Percentiles rank a stretch among this genome's conserved stretches.
Evolutionary conservation across 2,113 vertebrate species (phyloP).

Genomic region (Phaethornis superciliosus): DNA sequence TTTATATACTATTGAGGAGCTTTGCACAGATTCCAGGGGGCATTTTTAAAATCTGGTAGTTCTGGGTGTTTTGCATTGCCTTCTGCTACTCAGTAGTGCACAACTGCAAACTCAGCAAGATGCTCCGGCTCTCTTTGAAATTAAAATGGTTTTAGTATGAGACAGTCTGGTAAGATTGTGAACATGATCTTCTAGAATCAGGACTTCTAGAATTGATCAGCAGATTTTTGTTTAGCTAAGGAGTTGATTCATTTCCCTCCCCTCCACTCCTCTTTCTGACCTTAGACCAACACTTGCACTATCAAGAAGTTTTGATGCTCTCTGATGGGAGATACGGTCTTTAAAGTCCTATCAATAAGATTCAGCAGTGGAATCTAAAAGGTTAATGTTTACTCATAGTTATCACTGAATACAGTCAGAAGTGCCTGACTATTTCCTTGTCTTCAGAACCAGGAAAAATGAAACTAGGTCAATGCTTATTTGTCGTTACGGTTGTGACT

Average conservation of each 20-base stretch:
- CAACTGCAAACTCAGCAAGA: slow-evolving; percentile 43
- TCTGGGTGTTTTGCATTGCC: background rate
- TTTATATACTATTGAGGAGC: background rate
- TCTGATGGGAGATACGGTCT: background rate
- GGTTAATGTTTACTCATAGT: slow-evolving; percentile 63
- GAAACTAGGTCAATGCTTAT: slow-evolving; percentile 59
- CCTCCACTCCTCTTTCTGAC: background rate
- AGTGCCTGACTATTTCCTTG: slow-evolving; percentile 36
- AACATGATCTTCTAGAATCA: slow-evolving; percentile 32
- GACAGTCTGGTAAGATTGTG: slow-evolving; percentile 28
- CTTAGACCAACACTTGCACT: background rate
- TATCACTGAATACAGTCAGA: slow-evolving; percentile 18
- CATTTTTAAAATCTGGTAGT: slow-evolving; percentile 7
- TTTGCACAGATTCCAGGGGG: slow-evolving; percentile 24
- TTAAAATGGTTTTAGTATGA: slow-evolving; percentile 42
- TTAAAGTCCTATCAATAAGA: background rate
- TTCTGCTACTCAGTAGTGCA: slow-evolving; percentile 3
- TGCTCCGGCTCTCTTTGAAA: slow-evolving; percentile 15
- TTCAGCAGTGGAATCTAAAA: background rate
- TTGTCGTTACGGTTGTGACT: slow-evolving; percentile 55
- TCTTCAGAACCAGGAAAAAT: slow-evolving; percentile 46
- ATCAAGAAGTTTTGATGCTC: background rate
- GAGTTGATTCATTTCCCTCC: slow-evolving; percentile 52
- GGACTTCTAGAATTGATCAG: slow-evolving; percentile 40
- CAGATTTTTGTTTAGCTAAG: slow-evolving; percentile 27